Evolutionary conservation across 2,113 vertebrate genomes (phyloP).

Genomic region (Notarius quadriscutis): DNA sequence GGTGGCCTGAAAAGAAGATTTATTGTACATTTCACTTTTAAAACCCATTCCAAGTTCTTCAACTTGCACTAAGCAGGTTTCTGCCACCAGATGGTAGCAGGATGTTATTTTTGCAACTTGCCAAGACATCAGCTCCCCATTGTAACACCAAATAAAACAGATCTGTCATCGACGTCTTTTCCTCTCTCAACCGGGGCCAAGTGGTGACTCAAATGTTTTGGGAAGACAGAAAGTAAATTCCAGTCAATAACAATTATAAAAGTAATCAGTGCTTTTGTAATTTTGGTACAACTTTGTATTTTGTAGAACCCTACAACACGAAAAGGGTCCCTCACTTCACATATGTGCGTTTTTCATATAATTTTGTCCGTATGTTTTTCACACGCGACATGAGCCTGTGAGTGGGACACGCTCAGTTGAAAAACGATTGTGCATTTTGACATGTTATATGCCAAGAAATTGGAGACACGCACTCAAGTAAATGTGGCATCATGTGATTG

Average conservation of each 20-base stretch:
- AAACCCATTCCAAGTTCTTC: background rate
- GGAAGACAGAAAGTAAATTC: background rate
- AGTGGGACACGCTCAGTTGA: background rate
- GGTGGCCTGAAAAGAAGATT: background rate
- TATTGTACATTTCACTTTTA: background rate
- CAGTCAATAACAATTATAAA: background rate
- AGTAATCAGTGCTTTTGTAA: background rate
- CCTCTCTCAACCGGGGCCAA: background rate
- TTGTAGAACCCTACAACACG: background rate
- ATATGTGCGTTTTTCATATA: background rate
- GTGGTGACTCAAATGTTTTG: background rate
- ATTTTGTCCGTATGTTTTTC: background rate
- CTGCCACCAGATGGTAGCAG: slow-evolving; percentile 33
- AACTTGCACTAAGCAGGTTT: background rate
- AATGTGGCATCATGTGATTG: background rate
- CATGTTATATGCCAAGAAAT: background rate
- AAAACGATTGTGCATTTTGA: background rate
- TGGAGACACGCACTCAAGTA: background rate
- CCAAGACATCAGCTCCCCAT: background rate
- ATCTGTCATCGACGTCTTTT: background rate
- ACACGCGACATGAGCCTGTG: background rate
- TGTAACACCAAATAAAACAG: background rate
- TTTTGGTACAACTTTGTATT: no score
- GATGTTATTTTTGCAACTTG: background rate
- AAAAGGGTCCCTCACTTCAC: background rate